These are phyloP conservation scores for Melanotaenia trifasciata DNA, from an alignment of 2,797 vertebrate species.

Conservation along the genomic window DNA sequence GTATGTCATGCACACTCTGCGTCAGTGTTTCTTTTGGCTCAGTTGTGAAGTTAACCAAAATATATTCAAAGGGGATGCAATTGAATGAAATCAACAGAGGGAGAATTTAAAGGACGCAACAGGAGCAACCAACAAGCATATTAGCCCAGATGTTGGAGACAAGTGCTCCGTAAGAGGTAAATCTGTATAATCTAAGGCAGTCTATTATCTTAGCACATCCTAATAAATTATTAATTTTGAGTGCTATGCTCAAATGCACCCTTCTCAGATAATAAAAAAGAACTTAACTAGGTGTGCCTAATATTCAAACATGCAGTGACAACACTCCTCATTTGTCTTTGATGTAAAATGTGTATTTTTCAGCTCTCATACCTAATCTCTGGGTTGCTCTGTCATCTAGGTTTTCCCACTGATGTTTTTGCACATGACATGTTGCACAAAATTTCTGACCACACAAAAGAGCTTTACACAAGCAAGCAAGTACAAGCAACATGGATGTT, in stretches of 20 bases:
- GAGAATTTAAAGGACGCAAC: background rate
- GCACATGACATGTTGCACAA: no score
- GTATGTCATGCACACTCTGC: background rate
- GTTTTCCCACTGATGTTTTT: background rate
- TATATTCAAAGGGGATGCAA: background rate
- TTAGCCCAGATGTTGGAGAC: background rate
- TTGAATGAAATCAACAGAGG: background rate
- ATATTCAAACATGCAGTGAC: background rate
- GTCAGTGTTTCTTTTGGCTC: background rate
- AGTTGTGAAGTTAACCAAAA: background rate
- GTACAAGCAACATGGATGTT: background rate
- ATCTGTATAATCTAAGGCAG: no score
- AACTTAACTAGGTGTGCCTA: background rate
- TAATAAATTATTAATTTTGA: no score
- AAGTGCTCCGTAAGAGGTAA: background rate
- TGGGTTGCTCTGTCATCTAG: background rate
- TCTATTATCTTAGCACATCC: no score
- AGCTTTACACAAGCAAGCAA: no score
- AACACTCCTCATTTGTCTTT: no score
- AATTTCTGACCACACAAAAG: background rate
- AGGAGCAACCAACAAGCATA: background rate
- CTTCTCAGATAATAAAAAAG: background rate
- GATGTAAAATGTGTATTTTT: background rate
- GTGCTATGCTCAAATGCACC: background rate
- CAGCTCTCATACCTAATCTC: background rate